Percentiles rank a stretch among this genome's conserved stretches.
Evolutionary conservation across 2,113 vertebrate genomes (phyloP).

Genomic region (Perca flavescens): DNA sequence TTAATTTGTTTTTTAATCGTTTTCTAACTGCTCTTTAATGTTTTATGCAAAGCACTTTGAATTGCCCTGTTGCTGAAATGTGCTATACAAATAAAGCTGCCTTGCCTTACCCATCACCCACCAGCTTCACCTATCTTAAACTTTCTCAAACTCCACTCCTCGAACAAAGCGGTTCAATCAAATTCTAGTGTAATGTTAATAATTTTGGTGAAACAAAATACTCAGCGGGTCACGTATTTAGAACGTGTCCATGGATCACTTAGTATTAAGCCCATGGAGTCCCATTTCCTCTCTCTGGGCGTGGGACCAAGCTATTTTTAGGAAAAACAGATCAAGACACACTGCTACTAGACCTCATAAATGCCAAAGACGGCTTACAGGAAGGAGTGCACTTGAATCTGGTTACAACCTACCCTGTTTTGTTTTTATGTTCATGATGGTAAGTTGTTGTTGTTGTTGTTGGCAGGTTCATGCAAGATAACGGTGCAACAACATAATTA

Average conservation of each 20-base stretch:
- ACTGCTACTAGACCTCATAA: constrained; percentile 40
- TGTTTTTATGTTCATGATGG: constrained; percentile 28
- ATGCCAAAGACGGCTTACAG: constrained; percentile 50
- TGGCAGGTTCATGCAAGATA: constrained; percentile 36
- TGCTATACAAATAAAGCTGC: too few relatives aligned
- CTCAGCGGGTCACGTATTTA: constrained; percentile 64
- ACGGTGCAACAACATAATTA: constrained; percentile 4
- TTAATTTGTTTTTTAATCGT: too few relatives aligned
- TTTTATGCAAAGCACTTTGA: too few relatives aligned
- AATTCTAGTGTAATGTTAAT: constrained; percentile 50
- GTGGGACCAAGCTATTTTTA: constrained; percentile 74
- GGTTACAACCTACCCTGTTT: constrained; percentile 23
- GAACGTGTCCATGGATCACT: constrained; percentile 45
- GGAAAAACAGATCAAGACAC: constrained; percentile 62
- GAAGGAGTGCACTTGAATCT: constrained; percentile 36
- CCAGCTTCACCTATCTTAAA: neutral
- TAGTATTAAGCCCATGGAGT: constrained; percentile 38
- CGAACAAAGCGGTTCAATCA: constrained; percentile 5
- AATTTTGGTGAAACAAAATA: constrained; percentile 40
- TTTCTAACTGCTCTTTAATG: too few relatives aligned
- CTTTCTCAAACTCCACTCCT: neutral
- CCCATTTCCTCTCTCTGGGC: constrained; percentile 70
- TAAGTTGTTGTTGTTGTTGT: constrained; percentile 33
- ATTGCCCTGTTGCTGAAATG: too few relatives aligned
- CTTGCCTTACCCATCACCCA: neutral